Conservation (phyloP, 2,888 invertebrate genomes). For the Fragum fragum region DNA sequence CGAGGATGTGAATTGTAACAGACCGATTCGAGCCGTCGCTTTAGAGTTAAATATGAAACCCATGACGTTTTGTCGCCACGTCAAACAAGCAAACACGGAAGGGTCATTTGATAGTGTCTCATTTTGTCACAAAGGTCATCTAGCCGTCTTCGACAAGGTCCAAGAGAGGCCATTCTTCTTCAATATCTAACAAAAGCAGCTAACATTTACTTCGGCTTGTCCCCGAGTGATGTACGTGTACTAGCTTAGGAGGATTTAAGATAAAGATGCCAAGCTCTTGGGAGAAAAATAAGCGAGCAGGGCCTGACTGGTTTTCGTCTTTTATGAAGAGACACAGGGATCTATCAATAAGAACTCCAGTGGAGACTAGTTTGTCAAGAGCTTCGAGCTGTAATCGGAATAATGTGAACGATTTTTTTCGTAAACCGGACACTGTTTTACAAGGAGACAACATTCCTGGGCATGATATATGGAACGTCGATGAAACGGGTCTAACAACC, state of each 20-base stretch:
- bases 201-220: conserved; percentile 49
- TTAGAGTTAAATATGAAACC: too few species aligned
- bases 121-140: too few species aligned
- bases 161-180: conserved; percentile 19
- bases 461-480: conserved; percentile 47
- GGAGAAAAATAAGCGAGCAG: conserved; percentile 16
- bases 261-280: conserved; percentile 43
- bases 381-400: conserved; percentile 38
- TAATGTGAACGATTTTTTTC: conserved; percentile 48
- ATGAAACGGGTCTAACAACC: conserved; percentile 41
- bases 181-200: conserved; percentile 20
- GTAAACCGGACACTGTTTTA: conserved; percentile 38
- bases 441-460: conserved; percentile 25
- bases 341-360: conserved; percentile 26
- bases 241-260: conserved; percentile 50
- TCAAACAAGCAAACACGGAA: too few species aligned
- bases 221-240: conserved; percentile 41
- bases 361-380: conserved; percentile 36
- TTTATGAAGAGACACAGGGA: conserved; percentile 32
- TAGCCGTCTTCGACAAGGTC: background rate
- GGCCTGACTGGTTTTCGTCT: conserved; percentile 36
- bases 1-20: too few species aligned
- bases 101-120: too few species aligned
- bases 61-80: too few species aligned
- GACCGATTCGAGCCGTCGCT: too few species aligned